Evolutionary conservation across 2,888 invertebrate genomes (phyloP).

Genomic region (Augochlorella aurata): DNA sequence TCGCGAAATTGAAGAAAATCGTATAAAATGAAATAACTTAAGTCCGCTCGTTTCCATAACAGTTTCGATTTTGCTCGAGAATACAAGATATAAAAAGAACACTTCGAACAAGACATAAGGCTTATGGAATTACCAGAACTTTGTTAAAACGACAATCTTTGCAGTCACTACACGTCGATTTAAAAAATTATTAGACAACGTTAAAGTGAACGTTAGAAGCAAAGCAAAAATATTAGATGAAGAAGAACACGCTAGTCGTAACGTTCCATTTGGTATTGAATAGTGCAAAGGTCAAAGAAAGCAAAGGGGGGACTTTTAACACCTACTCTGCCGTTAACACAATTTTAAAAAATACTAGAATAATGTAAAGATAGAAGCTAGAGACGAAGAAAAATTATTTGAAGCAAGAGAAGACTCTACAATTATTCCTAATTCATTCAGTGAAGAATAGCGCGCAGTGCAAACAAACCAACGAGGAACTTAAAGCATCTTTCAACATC

Average conservation of each 20-base stretch:
- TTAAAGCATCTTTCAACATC: neutral
- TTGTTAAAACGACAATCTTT: too few species aligned
- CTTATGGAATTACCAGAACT: too few species aligned
- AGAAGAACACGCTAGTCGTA: neutral
- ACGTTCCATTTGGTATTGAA: neutral
- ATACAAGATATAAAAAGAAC: too few species aligned
- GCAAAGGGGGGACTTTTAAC: too few species aligned
- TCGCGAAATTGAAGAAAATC: neutral
- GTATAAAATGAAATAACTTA: neutral
- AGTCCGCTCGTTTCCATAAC: neutral
- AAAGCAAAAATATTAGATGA: neutral
- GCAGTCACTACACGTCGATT: neutral
- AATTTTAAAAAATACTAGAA: neutral
- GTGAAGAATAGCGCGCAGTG: neutral
- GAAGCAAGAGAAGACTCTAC: neutral
- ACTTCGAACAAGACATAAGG: too few species aligned
- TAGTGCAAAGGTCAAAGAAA: too few species aligned
- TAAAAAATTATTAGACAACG: neutral
- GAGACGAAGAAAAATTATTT: neutral
- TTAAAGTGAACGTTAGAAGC: neutral
- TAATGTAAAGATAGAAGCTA: neutral
- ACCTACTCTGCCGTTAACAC: too few species aligned
- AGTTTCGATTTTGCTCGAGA: neutral
- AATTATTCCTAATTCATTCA: neutral
- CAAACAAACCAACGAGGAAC: neutral